A percentile compares a stretch with the other conserved stretches of the same genome.
Conservation (phyloP, 2,113 vertebrate species). For the Sander lucioperca region DNA sequence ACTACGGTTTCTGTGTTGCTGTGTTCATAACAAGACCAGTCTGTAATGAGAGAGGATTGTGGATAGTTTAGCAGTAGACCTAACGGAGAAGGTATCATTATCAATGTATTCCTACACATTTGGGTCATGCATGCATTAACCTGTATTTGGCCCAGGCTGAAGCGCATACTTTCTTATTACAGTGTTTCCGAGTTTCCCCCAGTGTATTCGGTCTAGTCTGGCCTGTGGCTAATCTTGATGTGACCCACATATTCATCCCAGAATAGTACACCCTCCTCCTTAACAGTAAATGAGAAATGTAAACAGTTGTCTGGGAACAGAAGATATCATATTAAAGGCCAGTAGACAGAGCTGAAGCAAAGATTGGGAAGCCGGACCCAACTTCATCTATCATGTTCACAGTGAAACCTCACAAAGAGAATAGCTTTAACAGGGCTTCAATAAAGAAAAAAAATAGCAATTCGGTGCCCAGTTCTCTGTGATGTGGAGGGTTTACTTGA, state of each 20-base stretch:
- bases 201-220: conserved; percentile 58
- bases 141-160: conserved; percentile 54
- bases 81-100: conserved; percentile 25
- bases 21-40: conserved; percentile 22
- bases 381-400: conserved; percentile 19
- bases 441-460: conserved; percentile 1
- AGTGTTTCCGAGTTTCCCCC: conserved; percentile 37
- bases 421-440: neutral
- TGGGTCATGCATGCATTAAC: conserved; percentile 72
- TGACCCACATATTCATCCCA: conserved; percentile 72
- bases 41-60: neutral
- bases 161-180: conserved; percentile 50
- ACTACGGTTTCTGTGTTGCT: conserved; percentile 14
- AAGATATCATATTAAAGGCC: conserved; percentile 29
- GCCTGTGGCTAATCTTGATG: conserved; percentile 70
- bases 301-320: conserved; percentile 64
- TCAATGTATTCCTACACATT: conserved; percentile 58
- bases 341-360: conserved; percentile 3
- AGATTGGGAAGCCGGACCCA: neutral
- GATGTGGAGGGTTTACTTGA: conserved; percentile 32
- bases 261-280: conserved; percentile 62
- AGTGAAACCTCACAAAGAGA: conserved; percentile 9
- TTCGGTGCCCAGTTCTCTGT: conserved; percentile 30
- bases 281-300: conserved; percentile 62
- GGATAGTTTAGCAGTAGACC: conserved; percentile 17